phyloP scores from a whole-genome alignment of 1,140 invertebrate genomes.

The Grapholita molesta region DNA sequence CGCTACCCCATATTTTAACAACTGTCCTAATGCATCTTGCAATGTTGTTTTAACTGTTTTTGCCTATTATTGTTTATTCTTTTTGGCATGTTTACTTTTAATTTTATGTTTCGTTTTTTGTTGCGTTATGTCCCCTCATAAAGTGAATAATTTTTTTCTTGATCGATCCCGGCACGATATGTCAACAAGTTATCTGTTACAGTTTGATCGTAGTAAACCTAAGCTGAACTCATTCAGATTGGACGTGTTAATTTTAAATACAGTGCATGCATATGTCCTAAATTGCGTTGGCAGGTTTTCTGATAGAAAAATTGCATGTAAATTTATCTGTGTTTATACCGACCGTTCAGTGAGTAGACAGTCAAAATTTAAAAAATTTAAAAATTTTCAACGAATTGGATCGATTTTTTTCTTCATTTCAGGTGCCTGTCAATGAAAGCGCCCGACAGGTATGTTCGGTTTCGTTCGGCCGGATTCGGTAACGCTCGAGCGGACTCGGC shows the following conservation, averaged over 20 bases:
- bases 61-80: constrained; percentile 70
- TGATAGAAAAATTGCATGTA: constrained; percentile 56
- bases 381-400: constrained; percentile 78
- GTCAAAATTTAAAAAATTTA: constrained; percentile 59
- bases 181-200: neutral
- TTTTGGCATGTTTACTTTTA: constrained; percentile 70
- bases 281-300: neutral
- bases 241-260: neutral
- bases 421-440: constrained; percentile 85
- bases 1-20: constrained; percentile 77
- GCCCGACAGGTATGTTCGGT: constrained; percentile 81
- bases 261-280: constrained; percentile 2
- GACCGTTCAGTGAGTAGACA: constrained; percentile 28
- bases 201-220: neutral
- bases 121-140: constrained; percentile 23
- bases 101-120: constrained; percentile 58
- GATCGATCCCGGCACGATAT: constrained; percentile 14
- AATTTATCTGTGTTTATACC: constrained; percentile 72
- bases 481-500: constrained; percentile 62
- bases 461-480: constrained; percentile 69
- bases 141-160: constrained; percentile 16
- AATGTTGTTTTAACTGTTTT: constrained; percentile 77
- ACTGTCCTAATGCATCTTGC: constrained; percentile 78
- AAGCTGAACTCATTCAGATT: neutral
- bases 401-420: constrained; percentile 82